Conservation (phyloP, 2,888 invertebrate genomes). For the Ischnura elegans region DNA sequence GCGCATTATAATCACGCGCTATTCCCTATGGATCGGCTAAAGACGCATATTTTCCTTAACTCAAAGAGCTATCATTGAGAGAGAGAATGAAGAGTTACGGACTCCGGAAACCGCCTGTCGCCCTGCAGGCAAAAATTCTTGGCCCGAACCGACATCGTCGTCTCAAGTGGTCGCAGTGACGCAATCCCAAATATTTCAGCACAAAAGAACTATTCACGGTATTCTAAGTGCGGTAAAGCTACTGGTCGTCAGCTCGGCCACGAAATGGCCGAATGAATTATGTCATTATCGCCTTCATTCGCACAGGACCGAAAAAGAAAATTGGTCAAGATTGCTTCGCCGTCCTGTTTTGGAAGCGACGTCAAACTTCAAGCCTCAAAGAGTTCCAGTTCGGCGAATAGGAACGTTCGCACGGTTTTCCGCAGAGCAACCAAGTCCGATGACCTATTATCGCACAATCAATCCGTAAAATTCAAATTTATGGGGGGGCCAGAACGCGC, state of each 20-base stretch:
- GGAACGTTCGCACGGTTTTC: background rate
- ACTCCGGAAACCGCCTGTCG: background rate
- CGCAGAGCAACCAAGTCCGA: background rate
- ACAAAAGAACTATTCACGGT: background rate
- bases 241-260: background rate
- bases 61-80: background rate
- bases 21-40: background rate
- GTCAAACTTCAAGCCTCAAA: background rate
- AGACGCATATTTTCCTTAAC: background rate
- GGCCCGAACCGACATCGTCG: background rate
- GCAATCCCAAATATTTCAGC: background rate
- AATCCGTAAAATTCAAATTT: background rate
- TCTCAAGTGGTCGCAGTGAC: background rate
- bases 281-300: constrained; percentile 22
- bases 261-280: background rate
- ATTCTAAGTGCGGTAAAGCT: background rate
- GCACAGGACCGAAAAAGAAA: background rate
- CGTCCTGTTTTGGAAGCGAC: background rate
- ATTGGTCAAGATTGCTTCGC: background rate
- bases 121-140: background rate
- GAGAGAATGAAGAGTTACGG: background rate
- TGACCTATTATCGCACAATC: background rate
- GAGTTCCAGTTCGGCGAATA: background rate
- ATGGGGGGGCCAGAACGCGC: background rate
- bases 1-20: background rate